phyloP scores from a whole-genome alignment of 2,113 vertebrate genomes.

The Carollia perspicillata region DNA sequence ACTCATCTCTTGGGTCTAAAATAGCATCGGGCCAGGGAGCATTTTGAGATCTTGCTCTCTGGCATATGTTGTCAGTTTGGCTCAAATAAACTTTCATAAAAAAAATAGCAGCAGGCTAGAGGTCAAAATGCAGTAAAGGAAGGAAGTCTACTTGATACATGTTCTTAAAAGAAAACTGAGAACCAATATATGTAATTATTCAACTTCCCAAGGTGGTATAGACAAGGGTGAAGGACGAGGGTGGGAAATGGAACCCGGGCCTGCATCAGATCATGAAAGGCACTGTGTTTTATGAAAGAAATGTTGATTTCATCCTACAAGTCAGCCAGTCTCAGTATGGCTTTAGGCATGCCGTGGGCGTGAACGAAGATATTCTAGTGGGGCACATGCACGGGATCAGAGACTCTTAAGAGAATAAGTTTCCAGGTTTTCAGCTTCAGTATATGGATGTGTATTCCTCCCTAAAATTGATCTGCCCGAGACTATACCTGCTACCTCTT shows the following conservation, averaged over 20 bases:
- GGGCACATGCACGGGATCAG: neutral
- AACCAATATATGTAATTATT: neutral
- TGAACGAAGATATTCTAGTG: neutral
- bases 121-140: slow-evolving; percentile 30
- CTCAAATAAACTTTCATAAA: neutral
- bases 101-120: slow-evolving; percentile 49
- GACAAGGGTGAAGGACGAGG: neutral
- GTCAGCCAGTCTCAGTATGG: neutral
- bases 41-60: neutral
- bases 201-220: neutral
- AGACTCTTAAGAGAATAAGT: neutral
- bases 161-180: neutral
- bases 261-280: neutral
- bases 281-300: neutral
- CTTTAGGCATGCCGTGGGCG: neutral
- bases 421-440: neutral
- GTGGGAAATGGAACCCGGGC: neutral
- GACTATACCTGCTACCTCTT: neutral
- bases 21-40: slow-evolving; percentile 33
- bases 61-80: neutral
- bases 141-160: slow-evolving; percentile 58
- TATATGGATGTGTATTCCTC: neutral
- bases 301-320: neutral
- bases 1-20: slow-evolving; percentile 60
- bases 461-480: neutral